Percentiles rank a stretch among this genome's conserved stretches.
Conservation (phyloP, 2,797 vertebrate species). For the Melanotaenia maccullochi region DNA sequence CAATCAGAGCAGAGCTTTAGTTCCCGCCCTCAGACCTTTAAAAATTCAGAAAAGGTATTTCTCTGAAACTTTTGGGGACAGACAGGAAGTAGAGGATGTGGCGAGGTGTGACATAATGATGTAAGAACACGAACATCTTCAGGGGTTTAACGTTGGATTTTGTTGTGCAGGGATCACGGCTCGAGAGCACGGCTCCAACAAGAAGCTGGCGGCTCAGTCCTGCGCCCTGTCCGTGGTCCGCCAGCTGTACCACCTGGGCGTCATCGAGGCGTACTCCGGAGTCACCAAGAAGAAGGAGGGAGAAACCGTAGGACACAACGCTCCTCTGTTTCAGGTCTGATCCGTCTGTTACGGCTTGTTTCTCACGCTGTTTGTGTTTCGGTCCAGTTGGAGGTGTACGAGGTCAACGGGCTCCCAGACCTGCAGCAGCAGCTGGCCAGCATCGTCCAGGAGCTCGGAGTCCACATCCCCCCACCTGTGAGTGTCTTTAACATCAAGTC, state of each 20-base stretch:
- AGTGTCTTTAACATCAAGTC: slow-evolving; percentile 41
- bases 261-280: slow-evolving; percentile 92
- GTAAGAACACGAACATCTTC: too few species aligned
- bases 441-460: slow-evolving; percentile 84
- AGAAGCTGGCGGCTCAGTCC: slow-evolving; percentile 96
- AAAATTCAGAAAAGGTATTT: too few species aligned
- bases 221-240: slow-evolving; percentile 94
- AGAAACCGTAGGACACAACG: slow-evolving; percentile 81
- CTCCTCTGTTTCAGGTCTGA: too few species aligned
- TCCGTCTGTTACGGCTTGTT: too few species aligned
- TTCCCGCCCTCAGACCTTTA: too few species aligned
- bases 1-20: too few species aligned
- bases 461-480: slow-evolving; percentile 81
- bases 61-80: too few species aligned
- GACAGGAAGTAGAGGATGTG: too few species aligned
- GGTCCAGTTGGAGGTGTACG: slow-evolving; percentile 88
- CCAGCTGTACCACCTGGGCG: slow-evolving; percentile 92
- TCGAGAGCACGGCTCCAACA: slow-evolving; percentile 96
- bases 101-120: too few species aligned
- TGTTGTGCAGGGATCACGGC: slow-evolving; percentile 86
- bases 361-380: not conserved
- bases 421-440: slow-evolving; percentile 84
- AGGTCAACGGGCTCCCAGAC: slow-evolving; percentile 84
- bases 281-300: slow-evolving; percentile 94
- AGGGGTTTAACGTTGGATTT: not conserved